Evolutionary conservation across 2,113 vertebrate species (phyloP), one percentile per base, ranked within the genome.

Genomic region (Dermatemys mawii): DNA sequence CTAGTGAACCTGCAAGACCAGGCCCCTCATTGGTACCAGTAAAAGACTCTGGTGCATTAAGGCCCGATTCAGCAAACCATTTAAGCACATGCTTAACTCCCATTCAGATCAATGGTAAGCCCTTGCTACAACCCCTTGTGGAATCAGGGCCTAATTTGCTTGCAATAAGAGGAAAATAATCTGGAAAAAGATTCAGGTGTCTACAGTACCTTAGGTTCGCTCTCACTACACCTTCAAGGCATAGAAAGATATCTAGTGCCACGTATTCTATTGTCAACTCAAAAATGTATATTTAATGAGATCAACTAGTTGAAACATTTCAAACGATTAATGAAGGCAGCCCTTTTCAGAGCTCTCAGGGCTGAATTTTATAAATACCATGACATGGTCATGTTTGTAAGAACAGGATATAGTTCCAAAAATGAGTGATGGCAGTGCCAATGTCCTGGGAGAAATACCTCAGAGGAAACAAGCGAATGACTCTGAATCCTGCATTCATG

Each of bases 1-100:
- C 0, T 1, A 1, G 0, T 57, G 70, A n/a, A 86, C 19, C 12
- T 0, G 0, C 14, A 78, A 11, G 3, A 0, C n/a, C 11, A 6
- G 54, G 84, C 27, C 79, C 81, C 0, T 0, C 55, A 26, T 87
- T 17, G 7, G 0, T 0, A 0, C 38, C 80, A 63, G 19, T 1
- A 76, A 44, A 11, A 76, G 26, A 87, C 53, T 93, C 93, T 5
- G 76, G 21, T 14, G 53, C 0, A 2, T 1, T 73, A 2, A 10
- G 76, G 24, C 48, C 84, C 60, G 44, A 41, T 8, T 76, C 0
- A 5, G 19, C 63, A 8, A 80, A 38, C 27, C 24, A 5, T 21
- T 41, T 41, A 83, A 75, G 38, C 73, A 81, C 63, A 4, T 35
- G 46, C 32, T 0, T 4, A 67, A 8, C 60, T n/a, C 35, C 53